phyloP scores from a whole-genome alignment of 2,888 invertebrate species.

The Terebella lapidaria region DNA sequence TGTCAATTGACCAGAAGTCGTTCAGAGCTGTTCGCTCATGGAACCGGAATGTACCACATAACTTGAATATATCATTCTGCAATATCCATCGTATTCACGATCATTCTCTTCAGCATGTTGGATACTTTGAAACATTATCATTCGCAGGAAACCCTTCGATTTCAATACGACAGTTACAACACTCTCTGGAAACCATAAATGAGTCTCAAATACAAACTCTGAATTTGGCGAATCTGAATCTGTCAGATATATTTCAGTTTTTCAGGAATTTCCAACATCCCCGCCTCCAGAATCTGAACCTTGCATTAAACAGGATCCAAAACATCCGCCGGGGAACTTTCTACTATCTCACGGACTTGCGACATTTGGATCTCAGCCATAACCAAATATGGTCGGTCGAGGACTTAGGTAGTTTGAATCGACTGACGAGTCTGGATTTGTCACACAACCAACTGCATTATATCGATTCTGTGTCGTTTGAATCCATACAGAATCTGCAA shows the following conservation, averaged over 20 bases:
- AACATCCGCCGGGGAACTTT: constrained; percentile 21
- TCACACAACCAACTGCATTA: constrained; percentile 13
- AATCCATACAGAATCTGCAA: constrained; percentile 27
- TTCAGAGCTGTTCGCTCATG: constrained; percentile 28
- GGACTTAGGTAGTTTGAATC: constrained; percentile 16
- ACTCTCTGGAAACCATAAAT: constrained; percentile 24
- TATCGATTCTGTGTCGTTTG: constrained; percentile 22
- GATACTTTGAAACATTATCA: constrained; percentile 22
- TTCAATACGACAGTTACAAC: constrained; percentile 17
- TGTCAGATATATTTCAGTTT: constrained; percentile 14
- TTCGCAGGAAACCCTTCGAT: constrained; percentile 29
- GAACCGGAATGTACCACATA: constrained; percentile 21
- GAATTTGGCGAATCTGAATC: constrained; percentile 18
- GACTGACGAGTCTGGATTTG: constrained; percentile 14
- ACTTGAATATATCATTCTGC: constrained; percentile 32
- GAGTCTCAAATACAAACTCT: constrained; percentile 21
- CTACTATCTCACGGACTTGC: constrained; percentile 22
- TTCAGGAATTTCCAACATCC: constrained; percentile 24
- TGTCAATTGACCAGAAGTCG: constrained; percentile 20
- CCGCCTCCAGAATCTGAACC: constrained; percentile 25
- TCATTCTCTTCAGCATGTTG: constrained; percentile 17
- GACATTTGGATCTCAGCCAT: constrained; percentile 25
- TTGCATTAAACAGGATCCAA: constrained; percentile 26
- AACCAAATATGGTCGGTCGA: constrained; percentile 22
- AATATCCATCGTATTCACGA: constrained; percentile 27